A percentile compares a stretch with the other conserved stretches of the same genome.
Conservation (phyloP, 1,140 invertebrate species). For the Neodiprion fabricii region DNA sequence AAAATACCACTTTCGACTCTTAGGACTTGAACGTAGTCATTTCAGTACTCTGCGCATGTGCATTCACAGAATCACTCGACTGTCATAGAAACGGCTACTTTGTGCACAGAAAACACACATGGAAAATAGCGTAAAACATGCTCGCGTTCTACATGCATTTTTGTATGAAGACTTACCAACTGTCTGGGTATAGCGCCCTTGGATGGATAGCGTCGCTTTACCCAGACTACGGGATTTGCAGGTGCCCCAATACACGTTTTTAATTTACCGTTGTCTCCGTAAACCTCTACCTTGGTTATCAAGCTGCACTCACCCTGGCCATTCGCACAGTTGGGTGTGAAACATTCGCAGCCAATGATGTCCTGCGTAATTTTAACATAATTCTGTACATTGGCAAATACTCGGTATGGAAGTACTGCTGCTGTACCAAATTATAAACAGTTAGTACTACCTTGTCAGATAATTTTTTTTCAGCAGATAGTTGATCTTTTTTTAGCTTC, state of each 20-base stretch:
- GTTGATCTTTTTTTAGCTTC: conserved; percentile 36
- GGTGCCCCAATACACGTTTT: conserved; percentile 19
- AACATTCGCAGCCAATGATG: conserved; percentile 33
- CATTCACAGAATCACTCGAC: no score
- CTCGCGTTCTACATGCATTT: no score
- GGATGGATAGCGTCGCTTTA: neutral
- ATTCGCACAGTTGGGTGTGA: conserved; percentile 36
- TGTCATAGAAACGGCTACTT: no score
- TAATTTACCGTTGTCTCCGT: conserved; percentile 27
- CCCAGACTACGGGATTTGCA: conserved; percentile 13
- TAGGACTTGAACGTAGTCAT: no score
- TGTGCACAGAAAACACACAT: no score
- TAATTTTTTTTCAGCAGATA: conserved; percentile 27
- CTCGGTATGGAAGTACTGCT: neutral
- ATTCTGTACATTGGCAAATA: conserved; percentile 11
- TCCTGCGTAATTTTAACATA: conserved; percentile 29
- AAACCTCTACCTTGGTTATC: conserved; percentile 36
- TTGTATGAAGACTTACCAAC: neutral
- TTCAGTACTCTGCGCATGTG: no score
- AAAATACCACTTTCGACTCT: no score
- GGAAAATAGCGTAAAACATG: no score
- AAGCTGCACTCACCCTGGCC: conserved; percentile 20
- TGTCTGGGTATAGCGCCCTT: conserved; percentile 27
- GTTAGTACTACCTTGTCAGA: conserved; percentile 34
- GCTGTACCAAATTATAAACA: neutral